Conservation (phyloP, 2,113 vertebrate genomes). For the Oryzias celebensis region DNA sequence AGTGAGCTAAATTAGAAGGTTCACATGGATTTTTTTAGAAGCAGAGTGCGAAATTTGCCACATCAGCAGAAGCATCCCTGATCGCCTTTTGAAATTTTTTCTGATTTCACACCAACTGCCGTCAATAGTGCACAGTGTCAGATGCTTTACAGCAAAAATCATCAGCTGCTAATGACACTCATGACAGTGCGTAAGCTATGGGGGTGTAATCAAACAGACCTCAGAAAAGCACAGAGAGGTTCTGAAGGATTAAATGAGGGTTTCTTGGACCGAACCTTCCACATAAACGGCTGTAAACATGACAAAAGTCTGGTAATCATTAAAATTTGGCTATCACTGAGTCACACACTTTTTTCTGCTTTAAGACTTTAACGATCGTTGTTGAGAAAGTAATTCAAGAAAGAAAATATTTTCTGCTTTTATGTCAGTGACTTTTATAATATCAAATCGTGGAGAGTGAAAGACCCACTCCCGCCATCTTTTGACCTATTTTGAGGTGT, state of each 20-base stretch:
- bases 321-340: slow-evolving; percentile 45
- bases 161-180: slow-evolving; percentile 50
- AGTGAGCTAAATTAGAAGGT: slow-evolving; percentile 85
- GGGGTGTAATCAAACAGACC: slow-evolving; percentile 37
- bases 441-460: not conserved
- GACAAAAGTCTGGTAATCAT: slow-evolving; percentile 51
- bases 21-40: slow-evolving; percentile 80
- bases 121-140: slow-evolving; percentile 30
- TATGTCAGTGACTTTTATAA: not conserved
- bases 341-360: slow-evolving; percentile 26
- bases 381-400: slow-evolving; percentile 19
- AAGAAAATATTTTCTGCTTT: not conserved
- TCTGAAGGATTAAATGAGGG: slow-evolving; percentile 40
- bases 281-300: slow-evolving; percentile 52
- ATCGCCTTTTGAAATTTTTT: slow-evolving; percentile 71
- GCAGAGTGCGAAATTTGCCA: slow-evolving; percentile 75
- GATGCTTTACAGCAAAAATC: slow-evolving; percentile 34
- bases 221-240: slow-evolving; percentile 17
- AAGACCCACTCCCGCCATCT: no score
- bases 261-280: slow-evolving; percentile 31
- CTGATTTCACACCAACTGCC: slow-evolving; percentile 41
- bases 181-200: slow-evolving; percentile 27
- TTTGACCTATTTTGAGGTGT: no score
- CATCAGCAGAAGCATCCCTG: slow-evolving; percentile 78
- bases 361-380: slow-evolving; percentile 41